Conservation (phyloP, 2,113 vertebrate species). For the Petaurus breviceps region DNA sequence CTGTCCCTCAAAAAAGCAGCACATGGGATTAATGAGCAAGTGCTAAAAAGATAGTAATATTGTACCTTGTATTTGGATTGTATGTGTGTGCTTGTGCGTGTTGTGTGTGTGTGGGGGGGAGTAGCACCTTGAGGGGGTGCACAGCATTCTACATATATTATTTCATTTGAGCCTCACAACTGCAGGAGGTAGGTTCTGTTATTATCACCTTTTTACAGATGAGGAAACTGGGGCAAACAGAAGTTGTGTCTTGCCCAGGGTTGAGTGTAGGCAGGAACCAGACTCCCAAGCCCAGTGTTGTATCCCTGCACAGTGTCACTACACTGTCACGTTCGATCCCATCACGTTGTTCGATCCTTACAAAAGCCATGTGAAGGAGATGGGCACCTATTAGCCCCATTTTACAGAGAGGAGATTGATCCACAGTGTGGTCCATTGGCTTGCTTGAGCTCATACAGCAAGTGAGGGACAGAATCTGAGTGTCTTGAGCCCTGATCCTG, state of each 20-base stretch:
- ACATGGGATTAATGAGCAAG: background rate
- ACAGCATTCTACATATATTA: background rate
- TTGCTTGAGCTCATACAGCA: background rate
- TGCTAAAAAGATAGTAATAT: background rate
- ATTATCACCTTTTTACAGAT: background rate
- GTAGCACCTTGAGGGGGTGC: background rate
- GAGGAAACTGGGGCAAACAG: background rate
- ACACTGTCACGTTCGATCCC: background rate
- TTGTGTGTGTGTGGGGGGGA: too few relatives aligned
- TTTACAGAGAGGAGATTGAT: conserved; percentile 7
- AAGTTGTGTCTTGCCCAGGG: background rate
- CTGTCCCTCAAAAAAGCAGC: background rate
- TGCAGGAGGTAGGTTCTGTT: background rate
- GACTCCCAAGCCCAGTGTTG: background rate
- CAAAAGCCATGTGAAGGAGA: background rate
- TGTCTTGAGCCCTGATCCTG: background rate
- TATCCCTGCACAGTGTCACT: background rate
- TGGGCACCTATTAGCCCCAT: background rate
- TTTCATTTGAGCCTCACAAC: background rate
- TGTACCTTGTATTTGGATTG: background rate
- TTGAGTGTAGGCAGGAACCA: background rate
- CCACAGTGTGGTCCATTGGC: background rate
- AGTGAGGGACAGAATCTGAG: background rate
- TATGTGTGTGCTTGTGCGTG: background rate
- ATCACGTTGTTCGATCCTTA: background rate